Evolutionary conservation across 2,113 vertebrate genomes (phyloP).

Genomic region (Sterna hirundo): DNA sequence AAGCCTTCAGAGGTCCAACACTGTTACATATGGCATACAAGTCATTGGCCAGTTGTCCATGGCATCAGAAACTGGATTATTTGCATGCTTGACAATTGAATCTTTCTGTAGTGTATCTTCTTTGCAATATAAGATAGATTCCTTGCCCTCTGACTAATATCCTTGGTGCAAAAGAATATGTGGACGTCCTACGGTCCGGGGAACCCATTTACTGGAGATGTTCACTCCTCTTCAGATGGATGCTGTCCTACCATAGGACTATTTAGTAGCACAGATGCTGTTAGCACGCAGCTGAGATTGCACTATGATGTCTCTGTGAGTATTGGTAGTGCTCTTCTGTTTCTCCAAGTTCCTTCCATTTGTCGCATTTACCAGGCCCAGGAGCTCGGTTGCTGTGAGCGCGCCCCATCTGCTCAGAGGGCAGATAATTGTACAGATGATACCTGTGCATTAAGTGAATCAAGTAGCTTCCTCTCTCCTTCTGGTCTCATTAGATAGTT

Average conservation of each 20-base stretch:
- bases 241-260: background rate
- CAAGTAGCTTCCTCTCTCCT: background rate
- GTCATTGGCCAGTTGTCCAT: background rate
- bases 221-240: background rate
- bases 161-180: background rate
- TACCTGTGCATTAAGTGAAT: conserved; percentile 3
- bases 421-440: background rate
- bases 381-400: background rate
- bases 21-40: background rate
- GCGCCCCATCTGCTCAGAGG: background rate
- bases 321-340: background rate
- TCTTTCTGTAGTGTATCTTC: background rate
- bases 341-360: background rate
- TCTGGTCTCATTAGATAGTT: conserved; percentile 38
- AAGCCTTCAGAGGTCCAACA: background rate
- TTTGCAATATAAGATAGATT: background rate
- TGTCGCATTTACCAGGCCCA: background rate
- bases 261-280: background rate
- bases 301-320: background rate
- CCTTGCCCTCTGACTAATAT: background rate
- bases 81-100: background rate
- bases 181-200: background rate
- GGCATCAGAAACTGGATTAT: background rate
- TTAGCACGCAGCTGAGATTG: background rate
- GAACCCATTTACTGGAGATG: background rate